Evolutionary conservation across 2,113 vertebrate genomes (phyloP).

Genomic region (Pteropus alecto): DNA sequence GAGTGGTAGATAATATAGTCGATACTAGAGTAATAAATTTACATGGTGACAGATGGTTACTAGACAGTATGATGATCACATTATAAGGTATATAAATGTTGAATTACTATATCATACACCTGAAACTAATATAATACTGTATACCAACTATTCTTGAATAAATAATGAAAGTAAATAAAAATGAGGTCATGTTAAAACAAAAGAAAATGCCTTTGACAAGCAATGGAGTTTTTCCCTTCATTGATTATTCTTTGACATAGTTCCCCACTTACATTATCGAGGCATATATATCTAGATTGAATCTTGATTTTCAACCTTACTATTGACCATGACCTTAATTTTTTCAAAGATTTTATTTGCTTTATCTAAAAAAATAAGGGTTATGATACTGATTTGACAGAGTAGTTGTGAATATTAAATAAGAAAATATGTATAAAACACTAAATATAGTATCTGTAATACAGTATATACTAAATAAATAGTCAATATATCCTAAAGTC

Average conservation of each 20-base stretch:
- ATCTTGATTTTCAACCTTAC: background rate
- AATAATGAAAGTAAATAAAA: too few relatives aligned
- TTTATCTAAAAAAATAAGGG: background rate
- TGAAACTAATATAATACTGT: too few relatives aligned
- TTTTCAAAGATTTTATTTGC: background rate
- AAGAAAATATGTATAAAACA: background rate
- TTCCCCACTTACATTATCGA: background rate
- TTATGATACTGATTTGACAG: background rate
- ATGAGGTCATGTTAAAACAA: too few relatives aligned
- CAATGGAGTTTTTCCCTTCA: background rate
- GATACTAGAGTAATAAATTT: too few relatives aligned
- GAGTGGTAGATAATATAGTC: too few relatives aligned
- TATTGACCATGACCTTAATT: background rate
- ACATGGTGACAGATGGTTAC: too few relatives aligned
- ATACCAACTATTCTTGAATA: too few relatives aligned
- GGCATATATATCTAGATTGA: background rate
- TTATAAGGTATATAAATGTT: too few relatives aligned
- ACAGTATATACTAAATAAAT: background rate
- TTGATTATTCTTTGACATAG: background rate
- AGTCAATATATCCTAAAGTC: background rate
- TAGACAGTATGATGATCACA: too few relatives aligned
- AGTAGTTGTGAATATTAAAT: background rate
- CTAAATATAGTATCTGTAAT: background rate
- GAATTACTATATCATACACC: too few relatives aligned
- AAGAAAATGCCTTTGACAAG: too few relatives aligned